Percentiles rank a stretch among this genome's conserved stretches.
These are phyloP conservation scores for Oscheius sp. DNA, from an alignment of 2,888 invertebrate species.

Conservation along the genomic window DNA sequence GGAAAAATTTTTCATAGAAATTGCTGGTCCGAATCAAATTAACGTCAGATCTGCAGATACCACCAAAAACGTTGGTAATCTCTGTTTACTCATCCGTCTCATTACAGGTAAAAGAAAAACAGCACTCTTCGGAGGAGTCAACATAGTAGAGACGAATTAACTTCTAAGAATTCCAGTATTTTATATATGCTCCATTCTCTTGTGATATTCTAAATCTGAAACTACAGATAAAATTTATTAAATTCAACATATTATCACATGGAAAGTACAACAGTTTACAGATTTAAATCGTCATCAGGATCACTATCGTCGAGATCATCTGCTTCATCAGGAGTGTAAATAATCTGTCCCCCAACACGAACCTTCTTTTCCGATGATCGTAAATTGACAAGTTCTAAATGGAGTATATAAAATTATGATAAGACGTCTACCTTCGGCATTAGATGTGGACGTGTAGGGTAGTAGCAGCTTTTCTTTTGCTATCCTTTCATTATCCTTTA, in stretches of 20 bases:
- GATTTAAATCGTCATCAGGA: constrained; percentile 69
- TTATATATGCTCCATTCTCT: too few relatives aligned
- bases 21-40: too few relatives aligned
- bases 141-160: too few relatives aligned
- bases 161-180: too few relatives aligned
- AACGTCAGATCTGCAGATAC: too few relatives aligned
- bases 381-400: constrained; percentile 57
- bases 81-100: too few relatives aligned
- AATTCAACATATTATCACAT: too few relatives aligned
- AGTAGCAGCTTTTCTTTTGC: constrained; percentile 52
- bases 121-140: too few relatives aligned
- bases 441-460: constrained; percentile 56
- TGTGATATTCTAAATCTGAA: too few relatives aligned
- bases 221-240: too few relatives aligned
- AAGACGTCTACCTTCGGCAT: constrained; percentile 6
- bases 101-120: too few relatives aligned
- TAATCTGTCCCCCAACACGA: constrained; percentile 65
- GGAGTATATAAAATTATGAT: background rate
- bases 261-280: constrained; percentile 31
- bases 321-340: constrained; percentile 66
- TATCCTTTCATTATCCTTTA: constrained; percentile 44
- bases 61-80: too few relatives aligned
- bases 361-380: constrained; percentile 78
- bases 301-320: constrained; percentile 71
- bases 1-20: constrained; percentile 38